Evolutionary conservation across 2,113 vertebrate species (phyloP).

Genomic region (Nestor notabilis): DNA sequence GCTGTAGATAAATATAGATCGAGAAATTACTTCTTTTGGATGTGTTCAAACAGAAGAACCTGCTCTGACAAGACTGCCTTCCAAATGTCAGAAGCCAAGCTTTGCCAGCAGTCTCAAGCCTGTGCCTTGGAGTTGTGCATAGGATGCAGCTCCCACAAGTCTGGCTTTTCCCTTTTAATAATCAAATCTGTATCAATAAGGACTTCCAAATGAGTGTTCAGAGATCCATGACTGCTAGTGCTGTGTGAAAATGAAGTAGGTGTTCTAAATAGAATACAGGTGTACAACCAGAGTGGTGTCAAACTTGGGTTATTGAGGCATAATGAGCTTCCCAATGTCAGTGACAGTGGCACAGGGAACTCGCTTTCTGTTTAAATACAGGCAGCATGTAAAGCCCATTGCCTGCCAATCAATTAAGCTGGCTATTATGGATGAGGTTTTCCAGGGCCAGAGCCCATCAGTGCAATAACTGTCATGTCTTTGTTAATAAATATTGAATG

Average conservation of each 20-base stretch:
- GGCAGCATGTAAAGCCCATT: neutral
- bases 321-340: neutral
- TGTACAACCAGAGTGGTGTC: slow-evolving; percentile 49
- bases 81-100: neutral
- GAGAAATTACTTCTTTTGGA: neutral
- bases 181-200: neutral
- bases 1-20: neutral
- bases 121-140: neutral
- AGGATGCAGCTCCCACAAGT: neutral
- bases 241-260: slow-evolving; percentile 46
- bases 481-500: neutral
- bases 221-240: slow-evolving; percentile 22
- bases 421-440: neutral
- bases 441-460: neutral
- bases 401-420: neutral
- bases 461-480: neutral
- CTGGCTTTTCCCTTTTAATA: neutral
- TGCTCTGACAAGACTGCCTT: neutral
- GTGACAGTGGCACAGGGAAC: neutral
- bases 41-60: neutral
- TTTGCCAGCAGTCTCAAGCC: neutral
- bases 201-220: neutral
- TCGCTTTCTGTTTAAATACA: neutral
- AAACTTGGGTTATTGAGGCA: neutral
- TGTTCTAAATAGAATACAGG: slow-evolving; percentile 35